Evolutionary conservation across 1,140 invertebrate species (phyloP).

Genomic region (Stegodyphus dumicola): DNA sequence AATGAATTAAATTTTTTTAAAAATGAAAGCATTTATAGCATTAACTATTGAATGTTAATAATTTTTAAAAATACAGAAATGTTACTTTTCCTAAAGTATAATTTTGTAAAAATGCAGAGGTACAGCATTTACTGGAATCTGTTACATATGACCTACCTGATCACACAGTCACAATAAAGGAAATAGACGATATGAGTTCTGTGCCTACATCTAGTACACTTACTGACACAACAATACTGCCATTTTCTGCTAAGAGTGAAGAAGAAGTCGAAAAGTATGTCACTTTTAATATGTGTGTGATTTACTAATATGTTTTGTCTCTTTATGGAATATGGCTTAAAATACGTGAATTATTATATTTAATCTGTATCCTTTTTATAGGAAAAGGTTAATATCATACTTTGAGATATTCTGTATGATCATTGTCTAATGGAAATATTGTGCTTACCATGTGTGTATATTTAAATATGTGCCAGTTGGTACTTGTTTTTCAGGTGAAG

Average conservation of each 20-base stretch:
- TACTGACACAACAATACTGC: background rate
- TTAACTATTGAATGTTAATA: background rate
- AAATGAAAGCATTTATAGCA: background rate
- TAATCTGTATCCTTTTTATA: background rate
- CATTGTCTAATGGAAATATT: background rate
- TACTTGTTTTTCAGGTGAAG: no score
- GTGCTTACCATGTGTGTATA: background rate
- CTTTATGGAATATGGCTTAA: background rate
- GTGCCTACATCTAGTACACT: background rate
- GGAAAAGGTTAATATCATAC: background rate
- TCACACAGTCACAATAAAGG: slow-evolving; percentile 48
- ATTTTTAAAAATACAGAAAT: background rate
- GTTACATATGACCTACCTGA: slow-evolving; percentile 38
- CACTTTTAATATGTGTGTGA: background rate
- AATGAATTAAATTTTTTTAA: background rate
- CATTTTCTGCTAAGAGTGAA: background rate
- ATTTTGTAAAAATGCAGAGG: background rate
- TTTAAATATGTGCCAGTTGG: background rate
- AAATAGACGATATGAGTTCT: slow-evolving; percentile 15
- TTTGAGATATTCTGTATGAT: background rate
- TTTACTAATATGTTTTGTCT: background rate
- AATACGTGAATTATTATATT: background rate
- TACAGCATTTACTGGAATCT: slow-evolving; percentile 39
- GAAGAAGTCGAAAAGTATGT: slow-evolving; percentile 48
- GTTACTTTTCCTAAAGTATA: background rate